Evolutionary conservation across 2,113 vertebrate genomes (phyloP).

Genomic region (Perccottus glenii): DNA sequence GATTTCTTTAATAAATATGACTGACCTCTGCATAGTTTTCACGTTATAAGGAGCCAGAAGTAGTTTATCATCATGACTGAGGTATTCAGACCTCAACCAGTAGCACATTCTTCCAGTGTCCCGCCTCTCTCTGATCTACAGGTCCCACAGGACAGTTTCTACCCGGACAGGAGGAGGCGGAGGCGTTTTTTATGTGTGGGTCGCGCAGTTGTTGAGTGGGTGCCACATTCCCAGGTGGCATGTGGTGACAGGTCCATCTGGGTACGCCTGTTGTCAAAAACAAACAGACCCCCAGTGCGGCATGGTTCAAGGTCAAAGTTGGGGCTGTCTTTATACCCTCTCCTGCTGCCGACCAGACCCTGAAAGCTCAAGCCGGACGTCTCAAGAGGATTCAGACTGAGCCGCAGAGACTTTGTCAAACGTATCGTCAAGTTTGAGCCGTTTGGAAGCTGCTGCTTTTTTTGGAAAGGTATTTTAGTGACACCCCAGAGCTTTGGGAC

Average conservation of each 20-base stretch:
- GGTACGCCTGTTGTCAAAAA: constrained; percentile 64
- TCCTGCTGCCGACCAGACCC: constrained; percentile 27
- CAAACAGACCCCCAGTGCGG: constrained; percentile 60
- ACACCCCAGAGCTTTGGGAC: constrained; percentile 2
- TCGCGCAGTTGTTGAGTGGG: constrained; percentile 73
- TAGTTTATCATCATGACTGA: constrained; percentile 1
- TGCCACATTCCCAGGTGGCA: constrained; percentile 81
- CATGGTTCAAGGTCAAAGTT: constrained; percentile 62
- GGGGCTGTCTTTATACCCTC: constrained; percentile 33
- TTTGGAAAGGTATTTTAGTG: constrained; percentile 45
- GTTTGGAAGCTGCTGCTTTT: constrained; percentile 31
- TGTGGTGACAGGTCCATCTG: constrained; percentile 77
- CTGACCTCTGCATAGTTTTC: constrained; percentile 2
- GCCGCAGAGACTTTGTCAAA: constrained; percentile 16
- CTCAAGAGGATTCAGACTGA: constrained; percentile 42
- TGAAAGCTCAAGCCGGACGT: constrained; percentile 30
- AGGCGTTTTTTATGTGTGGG: constrained; percentile 49
- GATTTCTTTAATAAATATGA: background rate
- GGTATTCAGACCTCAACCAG: constrained; percentile 19
- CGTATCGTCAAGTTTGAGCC: constrained; percentile 22
- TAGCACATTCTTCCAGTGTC: constrained; percentile 32
- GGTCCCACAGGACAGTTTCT: constrained; percentile 20
- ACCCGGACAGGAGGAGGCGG: constrained; percentile 16
- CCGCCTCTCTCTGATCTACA: constrained; percentile 37
- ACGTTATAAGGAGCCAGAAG: background rate